Base-by-base conservation (phyloP, 2,888 invertebrate genomes). In the Drosophila tanythrix region DNA sequence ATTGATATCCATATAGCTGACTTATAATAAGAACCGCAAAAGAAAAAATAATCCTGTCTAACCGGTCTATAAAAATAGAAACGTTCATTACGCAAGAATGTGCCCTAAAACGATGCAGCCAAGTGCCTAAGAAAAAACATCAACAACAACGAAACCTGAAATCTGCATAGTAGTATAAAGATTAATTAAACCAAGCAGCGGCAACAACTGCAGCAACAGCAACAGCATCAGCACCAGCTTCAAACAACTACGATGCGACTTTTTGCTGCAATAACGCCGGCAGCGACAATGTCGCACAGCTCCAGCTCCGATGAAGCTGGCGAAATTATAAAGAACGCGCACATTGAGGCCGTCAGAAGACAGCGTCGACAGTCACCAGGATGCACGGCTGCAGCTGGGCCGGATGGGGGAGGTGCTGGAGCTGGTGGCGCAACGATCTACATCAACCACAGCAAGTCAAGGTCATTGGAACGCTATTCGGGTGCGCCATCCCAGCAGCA, bases 381-480 rank as follows among this genome's bases (percentile, higher is more conserved):
- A 7, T 6, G 62, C 48, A 48, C 29, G 50, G 61, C 43, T 25
- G 48, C 21, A 52, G 43, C 31, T 58, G 36, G 25, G 8, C 46
- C 25, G 25, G 46, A 46, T 46, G 48, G 21, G 29, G 66, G 60
- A 25, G 67, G 55, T 21, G 52, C 36, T 35, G 60, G 18, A 55
- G 51, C 35, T 25, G 31, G 57, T 31, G 72, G 50, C n/a, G 78
- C 71, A 53, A 72, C 70, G 21, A 82, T 85, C 64, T 83, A 69
- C 29, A 82, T 80, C 82, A 77, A 74, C 58, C 76, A 71, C 33
- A 76, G 58, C 73, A 92, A 92, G 88, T 92, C 92, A 91, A 92
- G 92, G 90, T 92, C 92, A 72, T 83, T 92, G 80, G 92, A 92
- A 79, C 91, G 92, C 36, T 92, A 92, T 71, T 80, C 82, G 7